Base-by-base conservation (phyloP, 2,797 vertebrate species). In the Syncerus caffer region DNA sequence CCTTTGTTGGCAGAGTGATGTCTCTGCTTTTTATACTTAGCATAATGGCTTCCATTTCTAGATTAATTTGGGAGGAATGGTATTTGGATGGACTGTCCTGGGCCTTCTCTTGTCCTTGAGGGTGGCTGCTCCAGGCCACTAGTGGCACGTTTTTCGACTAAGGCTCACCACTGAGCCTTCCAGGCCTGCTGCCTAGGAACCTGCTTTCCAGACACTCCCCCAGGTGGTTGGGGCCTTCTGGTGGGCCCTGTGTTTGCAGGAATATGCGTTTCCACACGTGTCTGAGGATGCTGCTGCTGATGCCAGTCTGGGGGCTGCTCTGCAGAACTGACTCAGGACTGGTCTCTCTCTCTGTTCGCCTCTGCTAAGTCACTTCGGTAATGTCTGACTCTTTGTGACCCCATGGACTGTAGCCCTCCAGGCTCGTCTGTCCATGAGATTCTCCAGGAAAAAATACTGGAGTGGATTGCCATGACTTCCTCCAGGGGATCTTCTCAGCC, bases 61-160 rank as follows among this genome's bases (percentile, higher is more conserved):
- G 5, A 4, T 3, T 25, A 4, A 23, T 13, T n/a, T 25, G 3
- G 83, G n/a, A 45, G 23, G 12, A 8, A 1, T 3, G 13, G 4
- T 7, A 0, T 64, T 27, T 7, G 29, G n/a, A 12, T 0, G 23
- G 58, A 21, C 47, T 3, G 45, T 29, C 42, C 42, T 4, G 1
- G 23, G 3, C 27, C 21, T n/a, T 23, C 51, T 38, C 21, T 29
- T 0, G 21, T 83, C 38, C 21, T 13, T 11, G 0, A 6, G 1
- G 19, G 53, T 0, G 1, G n/a, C 23, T 7, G 0, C 29, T 29
- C 34, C 1, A 0, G 3, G 31, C 9, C 7, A 2, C 3, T 0
- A 25, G 42, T 8, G 92, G 80, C 53, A 1, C n/a, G 29, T 85
- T 64, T 74, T 76, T 11, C 45, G 4, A 42, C 25, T 42, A 25